Conservation (phyloP, 2,113 vertebrate genomes). For the Heterotilapia buettikoferi region DNA sequence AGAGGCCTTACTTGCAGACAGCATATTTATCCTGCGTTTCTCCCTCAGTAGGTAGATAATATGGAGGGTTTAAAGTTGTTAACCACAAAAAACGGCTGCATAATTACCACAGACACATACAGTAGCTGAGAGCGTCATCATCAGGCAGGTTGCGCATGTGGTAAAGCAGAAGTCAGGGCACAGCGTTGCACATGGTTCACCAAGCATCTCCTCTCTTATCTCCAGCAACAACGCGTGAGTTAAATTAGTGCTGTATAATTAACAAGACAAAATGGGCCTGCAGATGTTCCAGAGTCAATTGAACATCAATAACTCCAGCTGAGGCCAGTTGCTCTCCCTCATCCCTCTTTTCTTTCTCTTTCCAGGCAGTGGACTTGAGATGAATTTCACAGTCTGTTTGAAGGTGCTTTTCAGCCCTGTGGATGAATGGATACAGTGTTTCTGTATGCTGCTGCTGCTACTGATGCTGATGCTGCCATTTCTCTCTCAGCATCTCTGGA, state of each 20-base stretch:
- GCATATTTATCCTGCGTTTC: neutral
- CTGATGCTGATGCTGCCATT: conserved; percentile 6
- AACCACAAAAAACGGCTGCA: neutral
- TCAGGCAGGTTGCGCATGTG: neutral
- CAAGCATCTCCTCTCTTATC: neutral
- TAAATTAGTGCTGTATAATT: conserved; percentile 55
- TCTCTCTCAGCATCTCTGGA: conserved; percentile 14
- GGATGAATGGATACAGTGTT: conserved; percentile 4
- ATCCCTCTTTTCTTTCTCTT: neutral
- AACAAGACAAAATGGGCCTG: conserved; percentile 36
- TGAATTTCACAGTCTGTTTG: conserved; percentile 58
- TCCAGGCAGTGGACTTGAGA: neutral
- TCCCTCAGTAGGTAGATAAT: neutral
- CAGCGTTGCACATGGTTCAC: conserved; percentile 11
- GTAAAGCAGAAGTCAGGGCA: conserved; percentile 7
- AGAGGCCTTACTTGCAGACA: neutral
- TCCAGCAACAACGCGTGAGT: conserved; percentile 5
- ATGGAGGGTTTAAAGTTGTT: neutral
- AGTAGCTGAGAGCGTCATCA: neutral
- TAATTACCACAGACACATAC: conserved; percentile 15
- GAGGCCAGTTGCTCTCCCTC: conserved; percentile 30
- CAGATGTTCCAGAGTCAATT: conserved; percentile 63
- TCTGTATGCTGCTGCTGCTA: neutral
- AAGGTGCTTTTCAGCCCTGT: conserved; percentile 24
- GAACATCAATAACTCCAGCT: conserved; percentile 58